Evolutionary conservation across 2,797 vertebrate species (phyloP).

Genomic region (Lacerta viridis): DNA sequence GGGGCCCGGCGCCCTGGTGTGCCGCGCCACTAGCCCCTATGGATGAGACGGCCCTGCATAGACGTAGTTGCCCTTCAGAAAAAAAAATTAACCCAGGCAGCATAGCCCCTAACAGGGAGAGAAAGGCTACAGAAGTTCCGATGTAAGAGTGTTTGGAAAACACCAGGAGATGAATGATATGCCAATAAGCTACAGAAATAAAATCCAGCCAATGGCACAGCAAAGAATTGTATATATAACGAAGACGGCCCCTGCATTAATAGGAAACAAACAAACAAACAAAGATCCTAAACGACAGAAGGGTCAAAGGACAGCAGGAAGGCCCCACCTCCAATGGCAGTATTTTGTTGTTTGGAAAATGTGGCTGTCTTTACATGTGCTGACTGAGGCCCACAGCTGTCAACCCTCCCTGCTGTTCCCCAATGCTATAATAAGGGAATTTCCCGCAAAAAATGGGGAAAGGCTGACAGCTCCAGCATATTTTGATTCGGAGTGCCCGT

Average conservation of each 20-base stretch:
- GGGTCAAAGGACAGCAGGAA: background rate
- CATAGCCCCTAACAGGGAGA: background rate
- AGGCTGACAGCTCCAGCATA: too few relatives aligned
- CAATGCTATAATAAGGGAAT: too few relatives aligned
- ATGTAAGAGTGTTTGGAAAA: background rate
- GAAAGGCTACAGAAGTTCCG: background rate
- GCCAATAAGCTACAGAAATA: background rate
- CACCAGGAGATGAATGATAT: background rate
- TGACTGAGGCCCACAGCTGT: too few relatives aligned
- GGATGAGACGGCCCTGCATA: too few relatives aligned
- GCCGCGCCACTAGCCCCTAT: too few relatives aligned
- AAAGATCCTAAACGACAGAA: background rate
- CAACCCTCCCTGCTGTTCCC: too few relatives aligned
- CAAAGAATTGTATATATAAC: background rate
- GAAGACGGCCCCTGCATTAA: background rate
- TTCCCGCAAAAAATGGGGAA: too few relatives aligned
- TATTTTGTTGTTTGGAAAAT: background rate
- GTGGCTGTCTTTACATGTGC: too few relatives aligned
- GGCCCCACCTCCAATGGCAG: background rate
- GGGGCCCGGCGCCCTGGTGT: too few relatives aligned
- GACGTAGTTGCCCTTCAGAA: too few relatives aligned
- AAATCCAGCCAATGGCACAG: background rate
- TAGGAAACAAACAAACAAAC: too few relatives aligned
- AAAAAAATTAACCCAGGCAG: background rate
- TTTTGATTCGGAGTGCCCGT: too few relatives aligned